Conservation (phyloP, 2,113 vertebrate genomes). For the Phalacrocorax pelagicus region DNA sequence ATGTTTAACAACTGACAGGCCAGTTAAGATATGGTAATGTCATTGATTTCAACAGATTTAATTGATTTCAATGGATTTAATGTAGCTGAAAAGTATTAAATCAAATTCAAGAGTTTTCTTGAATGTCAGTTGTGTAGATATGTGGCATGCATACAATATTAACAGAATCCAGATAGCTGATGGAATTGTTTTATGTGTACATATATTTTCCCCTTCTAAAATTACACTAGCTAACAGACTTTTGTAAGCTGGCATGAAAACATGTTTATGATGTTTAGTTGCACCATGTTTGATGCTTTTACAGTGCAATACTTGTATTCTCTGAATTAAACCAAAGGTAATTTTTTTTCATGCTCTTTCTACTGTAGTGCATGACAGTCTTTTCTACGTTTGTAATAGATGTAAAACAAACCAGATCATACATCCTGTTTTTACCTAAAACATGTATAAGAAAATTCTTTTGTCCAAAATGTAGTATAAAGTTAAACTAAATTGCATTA, state of each 20-base stretch:
- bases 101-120: slow-evolving; percentile 45
- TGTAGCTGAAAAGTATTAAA: slow-evolving; percentile 58
- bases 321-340: slow-evolving; percentile 82
- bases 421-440: slow-evolving; percentile 72
- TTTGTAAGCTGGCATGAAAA: slow-evolving; percentile 74
- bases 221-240: slow-evolving; percentile 66
- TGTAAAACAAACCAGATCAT: slow-evolving; percentile 73
- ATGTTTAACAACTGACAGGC: slow-evolving; percentile 33
- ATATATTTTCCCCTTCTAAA: slow-evolving; percentile 20
- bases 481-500: slow-evolving; percentile 78
- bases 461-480: slow-evolving; percentile 77
- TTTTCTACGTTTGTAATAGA: slow-evolving; percentile 80
- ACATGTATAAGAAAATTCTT: slow-evolving; percentile 71
- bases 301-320: slow-evolving; percentile 81
- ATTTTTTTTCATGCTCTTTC: slow-evolving; percentile 76
- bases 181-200: slow-evolving; percentile 47
- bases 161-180: slow-evolving; percentile 61
- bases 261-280: slow-evolving; percentile 74
- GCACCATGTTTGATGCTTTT: slow-evolving; percentile 78
- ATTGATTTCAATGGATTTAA: slow-evolving; percentile 45
- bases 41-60: slow-evolving; percentile 54
- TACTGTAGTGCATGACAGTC: slow-evolving; percentile 75
- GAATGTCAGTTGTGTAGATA: slow-evolving; percentile 64
- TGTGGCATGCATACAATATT: slow-evolving; percentile 42
- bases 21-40: slow-evolving; percentile 6